A percentile compares a stretch with the other conserved stretches of the same genome.
phyloP scores from a whole-genome alignment of 2,888 invertebrate genomes.

The Chironomus riparius region DNA sequence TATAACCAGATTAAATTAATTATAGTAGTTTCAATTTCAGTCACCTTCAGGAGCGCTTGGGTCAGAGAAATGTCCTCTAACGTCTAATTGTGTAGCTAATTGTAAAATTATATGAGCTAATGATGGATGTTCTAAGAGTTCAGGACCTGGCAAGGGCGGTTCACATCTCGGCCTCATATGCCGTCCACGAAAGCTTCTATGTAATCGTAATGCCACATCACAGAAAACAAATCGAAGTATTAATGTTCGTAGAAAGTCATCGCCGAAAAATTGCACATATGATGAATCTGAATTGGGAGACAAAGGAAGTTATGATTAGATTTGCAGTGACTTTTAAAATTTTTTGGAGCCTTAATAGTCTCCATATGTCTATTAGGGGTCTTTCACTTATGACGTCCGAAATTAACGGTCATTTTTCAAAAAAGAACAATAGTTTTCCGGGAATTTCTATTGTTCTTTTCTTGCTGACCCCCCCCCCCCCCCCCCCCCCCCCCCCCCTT shows the following conservation, averaged over 20 bases:
- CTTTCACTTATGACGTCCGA: too few relatives aligned
- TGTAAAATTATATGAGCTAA: constrained; percentile 73
- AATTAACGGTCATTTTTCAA: too few relatives aligned
- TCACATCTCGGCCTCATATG: constrained; percentile 78
- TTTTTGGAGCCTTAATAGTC: too few relatives aligned
- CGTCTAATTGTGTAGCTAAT: constrained; percentile 74
- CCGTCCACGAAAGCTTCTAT: constrained; percentile 76
- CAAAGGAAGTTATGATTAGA: not conserved
- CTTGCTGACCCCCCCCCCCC: too few relatives aligned
- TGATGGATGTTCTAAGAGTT: constrained; percentile 74
- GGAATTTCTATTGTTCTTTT: too few relatives aligned
- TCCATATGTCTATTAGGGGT: too few relatives aligned
- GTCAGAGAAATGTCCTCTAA: constrained; percentile 48
- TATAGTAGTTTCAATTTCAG: constrained; percentile 32
- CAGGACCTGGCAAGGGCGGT: constrained; percentile 77
- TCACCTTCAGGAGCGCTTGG: constrained; percentile 43
- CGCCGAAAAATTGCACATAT: constrained; percentile 82
- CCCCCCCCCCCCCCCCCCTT: too few relatives aligned
- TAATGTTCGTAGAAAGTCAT: constrained; percentile 85
- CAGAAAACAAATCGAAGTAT: constrained; percentile 89
- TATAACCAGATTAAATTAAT: constrained; percentile 4
- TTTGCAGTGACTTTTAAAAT: not conserved
- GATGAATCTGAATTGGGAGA: constrained; percentile 47
- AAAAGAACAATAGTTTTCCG: too few relatives aligned
- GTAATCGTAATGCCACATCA: constrained; percentile 78